Evolutionary conservation across 1,140 invertebrate genomes (phyloP), one percentile per base, ranked within the genome.

Genomic region (Drosophila gunungcola): DNA sequence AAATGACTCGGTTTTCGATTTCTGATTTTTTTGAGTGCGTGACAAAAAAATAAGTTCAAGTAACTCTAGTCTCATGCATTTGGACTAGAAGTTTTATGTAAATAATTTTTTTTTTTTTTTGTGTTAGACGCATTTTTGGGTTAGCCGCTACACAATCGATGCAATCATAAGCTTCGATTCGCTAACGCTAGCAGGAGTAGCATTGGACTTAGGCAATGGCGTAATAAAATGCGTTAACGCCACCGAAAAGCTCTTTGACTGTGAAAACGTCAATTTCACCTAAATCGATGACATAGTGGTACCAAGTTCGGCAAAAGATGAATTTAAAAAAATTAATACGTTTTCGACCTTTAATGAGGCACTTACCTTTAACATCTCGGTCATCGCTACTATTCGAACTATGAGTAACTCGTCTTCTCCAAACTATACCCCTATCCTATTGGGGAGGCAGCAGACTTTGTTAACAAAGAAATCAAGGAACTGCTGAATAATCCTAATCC

Each of bases 271-370:
- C 7, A 63, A 53, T 46, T 63, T 53, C 41, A 63, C 51, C 21
- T 54, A 46, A 41, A 41, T 63, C 29, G 21, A 63, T 32, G 61
- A 53, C 10, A 63, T 65, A 56, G 36, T 49, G 11, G 53, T 56
- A 12, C 52, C 52, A 64, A 43, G 10, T 21, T 38, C 52, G 39
- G 34, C 53, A 9, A 53, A 63, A 54, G 36, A 32, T 10, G 52
- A 64, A 49, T 49, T 60, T 16, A 60, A 60, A 46, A 60, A 46
- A 38, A 11, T 34, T 32, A 51, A 64, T 25, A 34, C 11, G 41
- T 64, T 55, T 45, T 55, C 10, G 51, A n/a, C n/a, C n/a, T n/a
- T n/a, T n/a, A n/a, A n/a, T n/a, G n/a, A n/a, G n/a, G n/a, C n/a
- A n/a, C n/a, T n/a, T n/a, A 55, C 42, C 56, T 46, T 21, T 42